A percentile compares a stretch with the other conserved stretches of the same genome.
These are phyloP conservation scores for Ptyas mucosa DNA, from an alignment of 2,113 vertebrate genomes.

Conservation along the genomic window DNA sequence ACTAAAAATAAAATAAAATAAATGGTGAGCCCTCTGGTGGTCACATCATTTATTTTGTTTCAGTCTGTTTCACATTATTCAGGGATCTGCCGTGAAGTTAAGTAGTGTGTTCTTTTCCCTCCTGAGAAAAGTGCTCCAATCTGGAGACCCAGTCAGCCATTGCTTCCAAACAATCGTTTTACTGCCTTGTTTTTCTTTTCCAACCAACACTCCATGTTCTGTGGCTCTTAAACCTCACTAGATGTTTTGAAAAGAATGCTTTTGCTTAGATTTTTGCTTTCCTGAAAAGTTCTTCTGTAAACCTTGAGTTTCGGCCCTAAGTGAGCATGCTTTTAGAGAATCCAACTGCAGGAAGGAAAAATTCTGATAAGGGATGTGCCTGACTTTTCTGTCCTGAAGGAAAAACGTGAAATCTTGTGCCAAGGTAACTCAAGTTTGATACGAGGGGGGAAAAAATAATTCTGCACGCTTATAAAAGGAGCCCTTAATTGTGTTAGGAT, in stretches of 20 bases:
- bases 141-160: background rate
- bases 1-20: background rate
- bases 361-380: too few relatives aligned
- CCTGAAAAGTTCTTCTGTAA: background rate
- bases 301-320: background rate
- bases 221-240: background rate
- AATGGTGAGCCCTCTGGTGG: slow-evolving; percentile 13
- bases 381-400: background rate
- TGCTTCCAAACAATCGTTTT: background rate
- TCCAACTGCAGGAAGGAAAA: background rate
- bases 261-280: background rate
- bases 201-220: background rate
- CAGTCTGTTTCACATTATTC: background rate
- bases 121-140: background rate
- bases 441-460: background rate
- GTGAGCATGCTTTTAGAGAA: background rate
- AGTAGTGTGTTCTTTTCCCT: background rate
- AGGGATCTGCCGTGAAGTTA: background rate
- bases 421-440: background rate
- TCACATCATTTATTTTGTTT: background rate
- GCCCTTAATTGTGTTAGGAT: background rate
- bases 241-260: background rate
- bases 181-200: background rate
- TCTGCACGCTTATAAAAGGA: background rate
- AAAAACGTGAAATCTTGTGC: background rate